phyloP scores from a whole-genome alignment of 2,113 vertebrate species.

The Cyprinodon tularosa region DNA sequence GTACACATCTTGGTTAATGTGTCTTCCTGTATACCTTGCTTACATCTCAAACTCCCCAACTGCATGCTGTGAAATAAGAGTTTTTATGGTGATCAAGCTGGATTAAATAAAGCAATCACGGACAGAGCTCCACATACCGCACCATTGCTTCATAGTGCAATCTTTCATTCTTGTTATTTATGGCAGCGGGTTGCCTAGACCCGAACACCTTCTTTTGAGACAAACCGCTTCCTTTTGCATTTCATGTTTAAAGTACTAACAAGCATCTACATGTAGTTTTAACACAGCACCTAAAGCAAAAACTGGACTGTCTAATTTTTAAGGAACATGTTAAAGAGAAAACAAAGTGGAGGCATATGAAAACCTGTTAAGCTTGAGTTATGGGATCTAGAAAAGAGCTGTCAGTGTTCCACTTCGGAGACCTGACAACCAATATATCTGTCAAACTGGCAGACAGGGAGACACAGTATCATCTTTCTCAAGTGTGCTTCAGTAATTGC shows the following conservation, averaged over 20 bases:
- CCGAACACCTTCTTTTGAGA: background rate
- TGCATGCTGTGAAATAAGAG: too few species aligned
- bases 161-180: background rate
- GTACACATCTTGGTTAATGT: too few species aligned
- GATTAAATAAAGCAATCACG: background rate
- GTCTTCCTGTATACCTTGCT: too few species aligned
- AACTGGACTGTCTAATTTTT: conserved; percentile 39
- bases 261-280: conserved; percentile 54
- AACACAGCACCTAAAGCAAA: conserved; percentile 39
- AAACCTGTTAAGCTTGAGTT: conserved; percentile 70
- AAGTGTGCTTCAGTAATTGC: conserved; percentile 33
- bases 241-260: conserved; percentile 26
- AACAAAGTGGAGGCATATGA: conserved; percentile 26
- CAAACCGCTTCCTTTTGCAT: conserved; percentile 7
- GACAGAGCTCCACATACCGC: background rate
- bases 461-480: conserved; percentile 40
- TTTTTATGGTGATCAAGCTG: background rate
- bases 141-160: background rate
- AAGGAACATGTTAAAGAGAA: conserved; percentile 32
- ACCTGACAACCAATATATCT: conserved; percentile 9
- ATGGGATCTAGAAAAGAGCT: conserved; percentile 52
- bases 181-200: background rate
- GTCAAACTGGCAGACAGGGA: conserved; percentile 41
- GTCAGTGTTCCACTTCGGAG: conserved; percentile 53
- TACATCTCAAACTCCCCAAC: too few species aligned